Percentiles rank a stretch among this genome's conserved stretches.
Evolutionary conservation across 2,797 vertebrate species (phyloP).

Genomic region (Rallus crepitans): DNA sequence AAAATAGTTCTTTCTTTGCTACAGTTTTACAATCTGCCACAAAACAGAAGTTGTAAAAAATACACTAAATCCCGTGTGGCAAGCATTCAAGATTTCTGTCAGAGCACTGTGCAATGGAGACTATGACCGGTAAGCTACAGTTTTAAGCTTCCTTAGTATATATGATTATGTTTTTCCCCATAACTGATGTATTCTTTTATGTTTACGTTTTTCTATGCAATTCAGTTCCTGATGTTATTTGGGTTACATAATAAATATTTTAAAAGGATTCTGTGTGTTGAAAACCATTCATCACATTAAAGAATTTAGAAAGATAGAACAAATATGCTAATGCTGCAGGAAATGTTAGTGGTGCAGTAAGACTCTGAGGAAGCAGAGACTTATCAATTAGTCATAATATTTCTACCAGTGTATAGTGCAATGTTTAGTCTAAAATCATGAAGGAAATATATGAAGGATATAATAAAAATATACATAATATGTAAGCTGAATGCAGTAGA

Average conservation of each 20-base stretch:
- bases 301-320: neutral
- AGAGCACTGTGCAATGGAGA: constrained; percentile 93
- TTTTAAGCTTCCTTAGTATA: neutral
- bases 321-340: neutral
- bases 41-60: constrained; percentile 95
- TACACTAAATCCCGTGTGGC: constrained; percentile 93
- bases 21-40: constrained; percentile 92
- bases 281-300: neutral
- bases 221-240: neutral
- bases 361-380: neutral
- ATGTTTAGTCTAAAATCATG: neutral
- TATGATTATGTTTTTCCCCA: neutral
- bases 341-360: neutral
- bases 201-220: neutral
- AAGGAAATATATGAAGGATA: neutral
- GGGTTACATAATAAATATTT: neutral
- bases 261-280: neutral
- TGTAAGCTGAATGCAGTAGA: neutral
- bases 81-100: constrained; percentile 93
- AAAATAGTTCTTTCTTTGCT: neutral
- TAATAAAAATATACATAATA: neutral
- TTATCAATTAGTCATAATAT: neutral
- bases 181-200: neutral
- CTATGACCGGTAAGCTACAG: constrained; percentile 87
- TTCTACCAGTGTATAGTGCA: neutral